Base-by-base conservation (phyloP, 2,888 invertebrate species). In the Rhagium mordax region DNA sequence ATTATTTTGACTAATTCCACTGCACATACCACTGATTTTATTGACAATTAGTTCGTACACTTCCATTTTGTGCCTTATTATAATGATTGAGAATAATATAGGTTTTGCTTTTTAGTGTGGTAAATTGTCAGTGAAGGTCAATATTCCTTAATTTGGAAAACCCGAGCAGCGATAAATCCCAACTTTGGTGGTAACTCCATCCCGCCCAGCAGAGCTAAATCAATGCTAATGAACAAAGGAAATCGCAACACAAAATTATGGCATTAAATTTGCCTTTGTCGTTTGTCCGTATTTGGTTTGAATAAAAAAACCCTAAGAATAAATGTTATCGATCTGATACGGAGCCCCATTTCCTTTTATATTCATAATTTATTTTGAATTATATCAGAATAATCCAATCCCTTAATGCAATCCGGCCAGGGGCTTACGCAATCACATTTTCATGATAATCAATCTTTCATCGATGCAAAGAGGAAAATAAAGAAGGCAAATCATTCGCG, bases 371-470 rank as follows among this genome's bases (percentile, higher is more conserved):
- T 60, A 29, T 60, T 13, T 41, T 60, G 33, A 15, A 60, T 60
- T 60, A 60, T 15, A 60, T 15, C 15, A 18, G 59, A 60, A 60
- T 60, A 60, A 60, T 60, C 59, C 18, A 60, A 60, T 60, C 10
- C 29, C 18, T 33, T 27, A 33, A 29, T 18, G 59, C 41, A 60
- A 60, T 33, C 29, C 18, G 33, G 33, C 2, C n/a, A 33, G 18
- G 13, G 33, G 29, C 33, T 18, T 57, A 57, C 27, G 27, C 15
- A 57, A 57, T 29, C 59, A 60, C 18, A 29, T 41, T 33, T 60
- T 18, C 33, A 33, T 18, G 41, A 60, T 60, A 33, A 60, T 60
- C 59, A 60, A 29, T 29, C 59, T 29, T 29, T 41, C 33, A 27
- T 41, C 41, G 20, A 10, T 16, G 33, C 18, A 60, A 33, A 60